Conservation (phyloP, 2,113 vertebrate species). For the Spermophilus dauricus region DNA sequence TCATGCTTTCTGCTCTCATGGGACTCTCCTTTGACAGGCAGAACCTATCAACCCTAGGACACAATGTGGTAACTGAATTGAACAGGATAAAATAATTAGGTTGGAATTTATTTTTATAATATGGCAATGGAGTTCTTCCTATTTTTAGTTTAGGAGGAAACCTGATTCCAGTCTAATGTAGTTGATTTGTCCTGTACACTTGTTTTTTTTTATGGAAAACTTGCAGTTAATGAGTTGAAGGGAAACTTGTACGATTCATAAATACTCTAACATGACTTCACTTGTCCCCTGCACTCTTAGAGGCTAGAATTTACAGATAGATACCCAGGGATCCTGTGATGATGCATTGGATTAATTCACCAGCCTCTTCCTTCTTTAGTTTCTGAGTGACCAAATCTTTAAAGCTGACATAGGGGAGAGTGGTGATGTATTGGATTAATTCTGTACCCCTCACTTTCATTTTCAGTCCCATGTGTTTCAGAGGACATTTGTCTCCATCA, state of each 20-base stretch:
- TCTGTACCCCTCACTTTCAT: slow-evolving; percentile 42
- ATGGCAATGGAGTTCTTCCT: neutral
- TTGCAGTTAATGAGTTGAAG: slow-evolving; percentile 17
- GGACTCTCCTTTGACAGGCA: slow-evolving; percentile 10
- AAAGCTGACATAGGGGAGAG: slow-evolving; percentile 28
- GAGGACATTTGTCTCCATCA: slow-evolving; percentile 63
- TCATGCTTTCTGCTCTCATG: neutral
- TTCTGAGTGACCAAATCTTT: slow-evolving; percentile 48
- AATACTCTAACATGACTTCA: slow-evolving; percentile 1
- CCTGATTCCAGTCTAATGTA: neutral
- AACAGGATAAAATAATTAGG: slow-evolving; percentile 53
- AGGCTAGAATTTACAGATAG: slow-evolving; percentile 6
- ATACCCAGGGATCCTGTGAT: slow-evolving; percentile 6
- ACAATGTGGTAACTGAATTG: neutral
- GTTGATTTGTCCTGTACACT: neutral
- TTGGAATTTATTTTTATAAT: slow-evolving; percentile 55
- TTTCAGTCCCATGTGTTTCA: neutral
- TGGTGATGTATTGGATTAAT: slow-evolving; percentile 73
- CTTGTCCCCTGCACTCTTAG: neutral
- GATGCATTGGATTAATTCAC: slow-evolving; percentile 68
- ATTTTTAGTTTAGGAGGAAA: slow-evolving; percentile 45
- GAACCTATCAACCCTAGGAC: neutral
- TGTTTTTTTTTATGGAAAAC: slow-evolving; percentile 4
- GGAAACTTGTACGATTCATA: neutral
- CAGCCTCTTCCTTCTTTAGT: slow-evolving; percentile 37